Percentiles rank a stretch among this genome's conserved stretches.
Evolutionary conservation across 2,888 invertebrate species (phyloP).

Genomic region (Acanthoscelides obtectus): DNA sequence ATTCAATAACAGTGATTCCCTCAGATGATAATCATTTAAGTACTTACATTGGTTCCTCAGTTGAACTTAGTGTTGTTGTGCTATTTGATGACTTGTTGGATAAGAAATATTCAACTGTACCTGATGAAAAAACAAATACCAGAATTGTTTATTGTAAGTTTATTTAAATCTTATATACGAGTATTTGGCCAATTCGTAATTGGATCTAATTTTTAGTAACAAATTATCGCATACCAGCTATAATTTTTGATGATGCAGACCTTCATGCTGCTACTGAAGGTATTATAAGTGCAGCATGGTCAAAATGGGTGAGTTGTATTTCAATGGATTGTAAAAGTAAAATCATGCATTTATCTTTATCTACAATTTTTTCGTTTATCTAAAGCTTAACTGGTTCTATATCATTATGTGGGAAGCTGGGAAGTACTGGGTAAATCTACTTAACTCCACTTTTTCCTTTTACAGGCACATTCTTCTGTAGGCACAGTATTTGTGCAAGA

Average conservation of each 20-base stretch:
- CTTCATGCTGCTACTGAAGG: slow-evolving; percentile 53
- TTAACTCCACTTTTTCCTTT: no score
- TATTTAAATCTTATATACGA: slow-evolving; percentile 1
- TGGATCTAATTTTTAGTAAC: slow-evolving; percentile 15
- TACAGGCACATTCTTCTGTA: slow-evolving; percentile 51
- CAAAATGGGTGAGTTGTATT: slow-evolving; percentile 47
- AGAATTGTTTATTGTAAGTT: slow-evolving; percentile 28
- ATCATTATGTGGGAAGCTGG: no score
- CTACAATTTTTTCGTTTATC: no score
- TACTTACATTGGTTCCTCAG: not conserved
- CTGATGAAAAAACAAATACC: slow-evolving; percentile 13
- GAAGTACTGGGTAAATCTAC: no score
- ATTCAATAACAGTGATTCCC: slow-evolving; percentile 28
- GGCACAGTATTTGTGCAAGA: slow-evolving; percentile 53
- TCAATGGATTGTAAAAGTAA: not conserved
- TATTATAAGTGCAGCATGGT: slow-evolving; percentile 51
- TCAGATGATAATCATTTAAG: slow-evolving; percentile 15
- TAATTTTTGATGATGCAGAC: slow-evolving; percentile 54
- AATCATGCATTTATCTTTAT: slow-evolving; percentile 1
- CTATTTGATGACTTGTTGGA: slow-evolving; percentile 28
- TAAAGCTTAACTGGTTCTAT: no score
- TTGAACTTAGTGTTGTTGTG: slow-evolving; percentile 9
- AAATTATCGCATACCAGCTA: slow-evolving; percentile 41
- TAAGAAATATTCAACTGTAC: slow-evolving; percentile 17
- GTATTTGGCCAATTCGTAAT: not conserved